phyloP scores from a whole-genome alignment of 2,113 vertebrate genomes.

The Epinephelus moara region DNA sequence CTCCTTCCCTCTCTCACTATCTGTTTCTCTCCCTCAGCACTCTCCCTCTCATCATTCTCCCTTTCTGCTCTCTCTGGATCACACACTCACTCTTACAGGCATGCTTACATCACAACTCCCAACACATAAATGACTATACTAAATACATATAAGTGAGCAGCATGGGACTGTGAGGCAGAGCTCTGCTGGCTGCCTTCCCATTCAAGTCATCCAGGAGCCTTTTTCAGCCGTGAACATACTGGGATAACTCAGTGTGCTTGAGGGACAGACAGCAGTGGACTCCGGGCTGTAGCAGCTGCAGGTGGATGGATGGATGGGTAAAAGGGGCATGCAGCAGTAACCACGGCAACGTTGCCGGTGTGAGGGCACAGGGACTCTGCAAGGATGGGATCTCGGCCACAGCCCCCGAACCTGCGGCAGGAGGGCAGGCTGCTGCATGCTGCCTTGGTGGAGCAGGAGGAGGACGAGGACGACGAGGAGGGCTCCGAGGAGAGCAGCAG shows the following conservation, averaged over 20 bases:
- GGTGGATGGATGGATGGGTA: slow-evolving; percentile 53
- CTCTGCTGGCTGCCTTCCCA: slow-evolving; percentile 62
- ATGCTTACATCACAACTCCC: slow-evolving; percentile 85
- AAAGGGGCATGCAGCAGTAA: slow-evolving; percentile 74
- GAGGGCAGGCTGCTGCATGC: slow-evolving; percentile 85
- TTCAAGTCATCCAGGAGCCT: slow-evolving; percentile 29
- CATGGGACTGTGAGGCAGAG: slow-evolving; percentile 64
- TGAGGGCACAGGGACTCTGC: slow-evolving; percentile 66
- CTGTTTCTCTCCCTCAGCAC: slow-evolving; percentile 55
- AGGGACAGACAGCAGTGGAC: slow-evolving; percentile 59
- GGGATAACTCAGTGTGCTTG: slow-evolving; percentile 40
- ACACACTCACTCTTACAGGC: slow-evolving; percentile 67
- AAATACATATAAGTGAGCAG: slow-evolving; percentile 69
- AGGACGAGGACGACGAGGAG: slow-evolving; percentile 84
- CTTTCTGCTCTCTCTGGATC: slow-evolving; percentile 60
- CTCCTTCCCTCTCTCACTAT: slow-evolving; percentile 50
- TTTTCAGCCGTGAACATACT: slow-evolving; percentile 26
- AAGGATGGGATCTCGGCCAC: slow-evolving; percentile 90
- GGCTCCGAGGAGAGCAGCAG: slow-evolving; percentile 72
- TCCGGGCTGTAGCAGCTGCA: slow-evolving; percentile 40
- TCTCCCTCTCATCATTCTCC: slow-evolving; percentile 64
- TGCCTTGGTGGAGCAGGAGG: slow-evolving; percentile 86
- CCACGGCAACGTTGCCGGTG: slow-evolving; percentile 74
- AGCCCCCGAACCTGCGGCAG: slow-evolving; percentile 83
- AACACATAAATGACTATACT: slow-evolving; percentile 78